Base-by-base conservation (phyloP, 2,888 invertebrate species). In the Drosophila pegasa region DNA sequence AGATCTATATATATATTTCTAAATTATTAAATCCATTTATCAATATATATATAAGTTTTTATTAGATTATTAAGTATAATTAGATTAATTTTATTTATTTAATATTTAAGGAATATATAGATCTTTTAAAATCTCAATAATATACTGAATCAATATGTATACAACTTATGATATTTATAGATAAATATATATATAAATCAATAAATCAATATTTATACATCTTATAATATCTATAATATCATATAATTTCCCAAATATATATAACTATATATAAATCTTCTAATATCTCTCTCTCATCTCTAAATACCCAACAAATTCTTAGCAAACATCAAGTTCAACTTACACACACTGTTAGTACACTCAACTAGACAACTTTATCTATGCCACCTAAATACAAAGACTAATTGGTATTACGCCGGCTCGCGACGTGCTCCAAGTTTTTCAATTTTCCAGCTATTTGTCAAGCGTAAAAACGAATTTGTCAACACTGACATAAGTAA, bases 371-470 rank as follows among this genome's bases (percentile, higher is more conserved):
- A 45, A 27, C 16, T 29, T 29, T 12, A 45, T 29, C 45, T 29
- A 12, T 29, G 25, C 27, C 4, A 27, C 2, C 45, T 45, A 45
- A 29, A 45, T 45, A 18, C 27, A 29, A 10, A 27, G 18, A 45
- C 27, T 18, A 29, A 45, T 45, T 18, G 45, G 12, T 27, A 27
- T 29, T 45, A 29, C 16, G 10, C 12, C 16, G 27, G 27, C 45
- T 27, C 10, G 27, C 27, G 27, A 45, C n/a, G 27, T 29, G 27
- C 10, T 6, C 7, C 27, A 18, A 29, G 29, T 45, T 45, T 45
- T 29, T 45, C 45, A 27, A 29, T 45, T 45, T 45, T 45, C 45
- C 27, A 27, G 6, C 45, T 29, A 29, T 45, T 45, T 45, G 27
- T 45, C 27, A 45, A 12, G 6, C 45, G 10, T 45, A 7, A 29